phyloP scores from a whole-genome alignment of 2,797 vertebrate genomes.

The Mus minutoides region DNA sequence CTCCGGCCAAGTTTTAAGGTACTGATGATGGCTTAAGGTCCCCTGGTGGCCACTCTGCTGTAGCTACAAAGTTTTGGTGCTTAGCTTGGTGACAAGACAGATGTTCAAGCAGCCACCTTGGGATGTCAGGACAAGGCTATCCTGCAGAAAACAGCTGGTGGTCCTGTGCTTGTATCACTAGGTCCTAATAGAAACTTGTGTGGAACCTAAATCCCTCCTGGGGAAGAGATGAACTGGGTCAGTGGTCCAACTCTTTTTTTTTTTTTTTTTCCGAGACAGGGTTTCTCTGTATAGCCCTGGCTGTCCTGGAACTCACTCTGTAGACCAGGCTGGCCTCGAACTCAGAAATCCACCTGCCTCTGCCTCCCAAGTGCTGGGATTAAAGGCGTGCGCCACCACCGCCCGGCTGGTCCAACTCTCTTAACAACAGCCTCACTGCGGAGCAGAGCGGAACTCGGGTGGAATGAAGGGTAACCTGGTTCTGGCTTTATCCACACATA shows the following conservation, averaged over 20 bases:
- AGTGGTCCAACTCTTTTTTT: background rate
- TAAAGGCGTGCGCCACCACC: too few relatives aligned
- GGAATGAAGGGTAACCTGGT: background rate
- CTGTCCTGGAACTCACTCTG: too few relatives aligned
- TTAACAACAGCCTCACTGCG: too few relatives aligned
- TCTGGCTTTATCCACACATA: background rate
- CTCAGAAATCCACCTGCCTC: too few relatives aligned
- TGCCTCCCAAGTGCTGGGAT: too few relatives aligned
- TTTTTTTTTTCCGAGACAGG: too few relatives aligned
- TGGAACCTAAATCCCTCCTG: background rate
- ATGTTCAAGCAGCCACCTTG: background rate
- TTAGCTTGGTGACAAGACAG: background rate
- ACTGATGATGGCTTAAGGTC: background rate
- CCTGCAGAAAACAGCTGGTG: accelerated
- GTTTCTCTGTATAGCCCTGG: too few relatives aligned
- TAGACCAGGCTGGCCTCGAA: too few relatives aligned
- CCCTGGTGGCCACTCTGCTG: background rate
- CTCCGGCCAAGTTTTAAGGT: too few relatives aligned
- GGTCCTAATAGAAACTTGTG: background rate
- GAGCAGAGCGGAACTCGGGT: too few relatives aligned
- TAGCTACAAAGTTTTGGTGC: background rate
- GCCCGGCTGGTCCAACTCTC: background rate
- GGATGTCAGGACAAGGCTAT: background rate
- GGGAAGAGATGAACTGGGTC: background rate
- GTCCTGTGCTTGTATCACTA: background rate